Evolutionary conservation across 2,888 invertebrate genomes (phyloP), one percentile per base, ranked within the genome.

Genomic region (Seladonia tumulorum): DNA sequence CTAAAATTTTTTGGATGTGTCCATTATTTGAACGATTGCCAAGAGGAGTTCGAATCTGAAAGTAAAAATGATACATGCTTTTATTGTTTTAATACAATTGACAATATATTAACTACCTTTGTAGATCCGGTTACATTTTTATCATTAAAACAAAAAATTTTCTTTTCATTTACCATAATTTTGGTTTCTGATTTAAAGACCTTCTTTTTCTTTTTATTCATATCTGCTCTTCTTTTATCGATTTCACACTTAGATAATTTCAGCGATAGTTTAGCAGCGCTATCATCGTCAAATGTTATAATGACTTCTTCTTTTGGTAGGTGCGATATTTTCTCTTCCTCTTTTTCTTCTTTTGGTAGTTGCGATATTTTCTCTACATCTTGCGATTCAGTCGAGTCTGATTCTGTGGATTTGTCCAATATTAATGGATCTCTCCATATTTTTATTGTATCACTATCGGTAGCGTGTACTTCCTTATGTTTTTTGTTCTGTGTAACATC

Each of bases 1-100:
- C 14, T 87, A 79, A 25, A 45, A 78, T 79, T n/a, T 3, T 70
- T n/a, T 89, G 88, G 5, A 77, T 72, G 75, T 90, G 89, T n/a
- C 45, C 84, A 49, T 93, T 93, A 66, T 94, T 94, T 8, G 94
- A 94, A 75, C 94, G 89, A 81, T 93, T 94, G 72, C 91, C 91
- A 49, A 94, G 88, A 45, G 94, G 94, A 74, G 93, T 93, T 78
- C 94, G 93, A 89, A 87, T 90, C 93, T 94, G 82, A 75, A 89
- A 87, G 42, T 77, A 79, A 72, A 66, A 82, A 70, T 22, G 78
- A 49, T 78, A 63, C 39, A 76, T 42, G 83, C 53, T 42, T n/a
- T 53, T 8, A 25, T 45, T 63, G 49, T 71, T 45, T 5, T 14
- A 74, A 45, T 53, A 5, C 12, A 72, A 63, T 35, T 49, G 29